These are phyloP conservation scores for Lepus oiostolus DNA, from an alignment of 2,797 vertebrate genomes.

Conservation along the genomic window DNA sequence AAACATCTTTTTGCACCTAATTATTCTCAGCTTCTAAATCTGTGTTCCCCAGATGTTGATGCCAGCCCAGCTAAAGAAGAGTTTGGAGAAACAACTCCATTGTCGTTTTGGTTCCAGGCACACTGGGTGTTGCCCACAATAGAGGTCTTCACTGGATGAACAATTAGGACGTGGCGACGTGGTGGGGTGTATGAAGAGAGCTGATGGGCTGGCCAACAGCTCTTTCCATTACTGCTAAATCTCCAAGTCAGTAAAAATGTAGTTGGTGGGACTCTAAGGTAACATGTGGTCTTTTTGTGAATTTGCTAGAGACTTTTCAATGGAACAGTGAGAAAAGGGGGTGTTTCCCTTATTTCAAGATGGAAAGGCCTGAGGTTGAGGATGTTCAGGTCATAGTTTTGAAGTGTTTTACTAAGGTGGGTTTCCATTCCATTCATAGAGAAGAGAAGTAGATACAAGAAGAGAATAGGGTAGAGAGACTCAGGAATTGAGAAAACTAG, in stretches of 20 bases:
- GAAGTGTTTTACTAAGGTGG: neutral
- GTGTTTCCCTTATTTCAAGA: neutral
- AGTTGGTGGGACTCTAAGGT: neutral
- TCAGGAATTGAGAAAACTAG: neutral
- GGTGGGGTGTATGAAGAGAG: neutral
- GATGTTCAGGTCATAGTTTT: neutral
- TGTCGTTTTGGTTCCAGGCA: neutral
- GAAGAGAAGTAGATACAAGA: neutral
- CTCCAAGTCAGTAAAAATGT: neutral
- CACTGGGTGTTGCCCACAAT: neutral
- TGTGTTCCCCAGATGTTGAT: neutral
- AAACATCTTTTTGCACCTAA: neutral
- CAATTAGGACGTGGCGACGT: fast-evolving
- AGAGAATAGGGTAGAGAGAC: neutral
- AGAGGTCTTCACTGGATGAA: neutral
- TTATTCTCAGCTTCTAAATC: neutral
- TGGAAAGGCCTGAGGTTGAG: neutral
- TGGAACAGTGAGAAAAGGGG: neutral
- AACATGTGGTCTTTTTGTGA: neutral
- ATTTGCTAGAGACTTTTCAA: neutral
- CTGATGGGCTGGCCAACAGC: neutral
- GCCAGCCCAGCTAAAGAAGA: neutral
- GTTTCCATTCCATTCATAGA: neutral
- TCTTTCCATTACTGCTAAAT: neutral
- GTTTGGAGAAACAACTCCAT: neutral